phyloP scores from a whole-genome alignment of 2,888 invertebrate species.

The Leucophenga maculata region DNA sequence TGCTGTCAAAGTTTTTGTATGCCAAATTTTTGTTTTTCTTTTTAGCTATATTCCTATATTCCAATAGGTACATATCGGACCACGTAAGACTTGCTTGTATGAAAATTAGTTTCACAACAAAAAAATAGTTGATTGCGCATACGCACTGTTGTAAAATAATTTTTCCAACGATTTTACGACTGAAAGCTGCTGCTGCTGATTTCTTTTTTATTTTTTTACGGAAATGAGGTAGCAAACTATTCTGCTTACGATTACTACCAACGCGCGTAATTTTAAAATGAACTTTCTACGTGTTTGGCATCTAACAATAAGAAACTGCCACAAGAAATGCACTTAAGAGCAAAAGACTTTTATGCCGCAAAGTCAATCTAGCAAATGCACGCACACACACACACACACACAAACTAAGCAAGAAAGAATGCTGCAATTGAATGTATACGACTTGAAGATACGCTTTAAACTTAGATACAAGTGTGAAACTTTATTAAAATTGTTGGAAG shows the following conservation, averaged over 20 bases:
- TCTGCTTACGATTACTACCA: too few relatives aligned
- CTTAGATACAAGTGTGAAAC: not conserved
- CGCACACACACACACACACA: not conserved
- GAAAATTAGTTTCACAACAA: not conserved
- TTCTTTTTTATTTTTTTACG: not conserved
- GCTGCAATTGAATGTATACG: too few relatives aligned
- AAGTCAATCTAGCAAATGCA: too few relatives aligned
- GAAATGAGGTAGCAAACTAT: not conserved
- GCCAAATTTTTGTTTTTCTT: too few relatives aligned
- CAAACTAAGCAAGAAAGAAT: too few relatives aligned
- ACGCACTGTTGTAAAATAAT: not conserved
- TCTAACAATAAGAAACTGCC: conserved; percentile 1
- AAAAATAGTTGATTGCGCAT: not conserved
- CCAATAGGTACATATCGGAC: too few relatives aligned
- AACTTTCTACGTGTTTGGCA: conserved; percentile 26
- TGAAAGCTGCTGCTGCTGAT: not conserved
- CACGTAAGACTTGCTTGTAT: not conserved
- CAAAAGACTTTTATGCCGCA: too few relatives aligned
- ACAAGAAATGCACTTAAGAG: not conserved
- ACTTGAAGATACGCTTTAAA: too few relatives aligned
- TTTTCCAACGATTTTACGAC: not conserved
- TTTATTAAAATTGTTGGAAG: too few relatives aligned
- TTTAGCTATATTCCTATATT: too few relatives aligned
- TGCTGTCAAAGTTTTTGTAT: too few relatives aligned
- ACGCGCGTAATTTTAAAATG: conserved; percentile 16